Base-by-base conservation (phyloP, 2,797 vertebrate species). In the Vireo griseus region DNA sequence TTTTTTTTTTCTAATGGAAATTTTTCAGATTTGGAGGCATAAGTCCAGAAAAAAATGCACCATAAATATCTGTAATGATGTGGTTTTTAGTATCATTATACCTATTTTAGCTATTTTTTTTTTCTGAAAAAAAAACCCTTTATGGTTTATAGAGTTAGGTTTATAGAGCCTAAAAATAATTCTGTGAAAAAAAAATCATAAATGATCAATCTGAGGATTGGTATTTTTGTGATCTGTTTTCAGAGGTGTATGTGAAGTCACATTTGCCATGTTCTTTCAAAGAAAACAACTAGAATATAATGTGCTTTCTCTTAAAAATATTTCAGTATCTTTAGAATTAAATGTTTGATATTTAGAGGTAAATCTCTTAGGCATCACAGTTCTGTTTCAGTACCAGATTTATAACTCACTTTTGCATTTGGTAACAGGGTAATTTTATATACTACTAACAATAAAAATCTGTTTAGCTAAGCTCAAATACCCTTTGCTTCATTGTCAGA, bases 391-490 rank as follows among this genome's bases (percentile, higher is more conserved):
- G 62, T 84, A 92, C 45, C 55, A 68, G 37, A 26, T 63, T 48
- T 22, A 16, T 94, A 85, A 92, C 83, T 90, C n/a, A 65, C 14
- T 88, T 91, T 72, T 86, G 50, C 9, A 45, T 31, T 48, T 54
- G 39, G 29, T 83, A 91, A 59, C 65, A 81, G 66, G 17, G 16
- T 71, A 61, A 88, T 79, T 88, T 84, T 88, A 20, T 77, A 31
- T 82, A 35, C 29, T 82, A 24, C 24, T 61, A 78, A 84, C 62
- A 81, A 42, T 48, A 86, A 76, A 67, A 81, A 63, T 37, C 57
- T 52, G 40, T 94, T 95, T 90, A 91, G 29, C 77, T 86, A 82
- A 79, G 73, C 86, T 82, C 22, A 69, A 44, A 92, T 87, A 93
- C 52, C 29, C 37, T 88, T 91, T 86, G 6, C 35, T 88, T 92